Base-by-base conservation (phyloP, 2,113 vertebrate species). In the Nerophis lumbriciformis region DNA sequence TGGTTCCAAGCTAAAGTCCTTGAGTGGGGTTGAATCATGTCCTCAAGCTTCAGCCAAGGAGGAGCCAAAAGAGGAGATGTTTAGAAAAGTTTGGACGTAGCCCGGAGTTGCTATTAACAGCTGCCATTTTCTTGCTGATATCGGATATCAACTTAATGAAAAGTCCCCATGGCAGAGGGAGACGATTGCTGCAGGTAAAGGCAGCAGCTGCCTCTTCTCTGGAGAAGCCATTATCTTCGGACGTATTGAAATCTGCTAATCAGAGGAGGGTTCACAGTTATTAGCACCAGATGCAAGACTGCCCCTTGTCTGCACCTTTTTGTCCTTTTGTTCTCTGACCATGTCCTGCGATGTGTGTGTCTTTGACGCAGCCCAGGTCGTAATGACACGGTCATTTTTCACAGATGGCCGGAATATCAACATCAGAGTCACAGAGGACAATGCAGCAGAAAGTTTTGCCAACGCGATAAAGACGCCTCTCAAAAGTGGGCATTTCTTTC, bases 211-310 rank as follows among this genome's bases (percentile, higher is more conserved):
- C 14, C 36, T 57, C 38, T 57, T 57, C 55, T 57, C 38, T 21
- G 15, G 55, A 44, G 38, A 44, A 57, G 55, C 55, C 44, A 44
- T 57, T 57, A 57, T 57, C 55, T 57, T 57, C 21, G 38, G 11
- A 44, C 13, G n/a, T 57, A 44, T 42, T 39, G 16, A 44, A 44
- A 44, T 19, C 38, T 57, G 39, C 55, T 57, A 57, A 21, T 44
- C 39, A 19, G 54, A 39, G 38, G 37, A 56, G 54, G 54, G 39
- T 57, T 57, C 37, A 16, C 6, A 42, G 8, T 57, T 57, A 42
- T 57, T 19, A 56, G 15, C 4, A 38, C 5, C 14, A 56, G 53
- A 44, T n/a, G n/a, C 55, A 44, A 57, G 39, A 21, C n/a, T 16
- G 16, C 5, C 16, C n/a, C 8, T 21, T 37, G 16, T 56, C 53